phyloP scores from a whole-genome alignment of 2,113 vertebrate genomes.

The Emydura subglobosa region DNA sequence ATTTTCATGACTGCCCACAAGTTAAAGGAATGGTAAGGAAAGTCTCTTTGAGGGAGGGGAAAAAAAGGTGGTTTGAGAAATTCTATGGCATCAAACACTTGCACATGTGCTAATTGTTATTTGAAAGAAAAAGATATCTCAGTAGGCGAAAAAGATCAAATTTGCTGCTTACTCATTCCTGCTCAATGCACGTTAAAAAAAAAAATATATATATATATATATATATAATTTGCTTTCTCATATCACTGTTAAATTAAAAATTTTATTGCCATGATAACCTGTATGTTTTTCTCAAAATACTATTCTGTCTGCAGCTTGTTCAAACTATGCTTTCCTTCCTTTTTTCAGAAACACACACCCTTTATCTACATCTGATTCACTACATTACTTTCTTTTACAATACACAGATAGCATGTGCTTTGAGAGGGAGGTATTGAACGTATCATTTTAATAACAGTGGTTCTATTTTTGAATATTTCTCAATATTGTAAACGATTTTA shows the following conservation, averaged over 20 bases:
- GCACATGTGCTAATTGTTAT: neutral
- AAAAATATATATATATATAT: neutral
- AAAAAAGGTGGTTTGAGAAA: neutral
- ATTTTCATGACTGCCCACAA: neutral
- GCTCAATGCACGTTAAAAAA: neutral
- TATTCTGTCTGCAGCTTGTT: neutral
- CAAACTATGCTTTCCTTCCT: neutral
- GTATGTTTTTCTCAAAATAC: neutral
- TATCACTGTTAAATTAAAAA: neutral
- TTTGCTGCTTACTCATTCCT: neutral
- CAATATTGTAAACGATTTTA: neutral
- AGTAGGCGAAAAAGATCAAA: neutral
- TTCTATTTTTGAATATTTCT: neutral
- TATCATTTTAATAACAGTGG: neutral
- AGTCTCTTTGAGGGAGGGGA: neutral
- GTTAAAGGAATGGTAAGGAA: neutral
- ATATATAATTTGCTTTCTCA: neutral
- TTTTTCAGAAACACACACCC: neutral
- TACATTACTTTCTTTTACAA: neutral
- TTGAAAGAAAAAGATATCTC: neutral
- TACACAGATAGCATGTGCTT: neutral
- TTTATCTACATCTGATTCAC: neutral
- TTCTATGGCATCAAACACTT: neutral
- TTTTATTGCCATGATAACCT: neutral
- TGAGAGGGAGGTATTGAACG: neutral